A percentile compares a stretch with the other conserved stretches of the same genome.
These are phyloP conservation scores for Phaonia tiefii DNA, from an alignment of 2,888 invertebrate species.

Conservation along the genomic window DNA sequence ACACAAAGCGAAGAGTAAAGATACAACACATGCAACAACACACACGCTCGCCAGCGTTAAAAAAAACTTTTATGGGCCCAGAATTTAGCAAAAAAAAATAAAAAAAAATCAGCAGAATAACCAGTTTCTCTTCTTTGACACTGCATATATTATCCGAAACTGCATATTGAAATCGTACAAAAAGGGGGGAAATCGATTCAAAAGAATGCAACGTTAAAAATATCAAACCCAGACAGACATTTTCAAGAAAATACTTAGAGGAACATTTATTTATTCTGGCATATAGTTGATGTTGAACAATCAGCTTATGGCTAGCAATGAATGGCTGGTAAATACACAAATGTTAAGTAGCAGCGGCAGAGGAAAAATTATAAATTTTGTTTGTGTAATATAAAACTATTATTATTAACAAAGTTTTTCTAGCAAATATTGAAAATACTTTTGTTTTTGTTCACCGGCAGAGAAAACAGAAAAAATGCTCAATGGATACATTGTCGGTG, in stretches of 20 bases:
- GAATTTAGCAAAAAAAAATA: constrained; percentile 35
- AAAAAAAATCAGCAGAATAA: constrained; percentile 40
- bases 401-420: too few relatives aligned
- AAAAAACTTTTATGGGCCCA: constrained; percentile 41
- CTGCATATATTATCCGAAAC: constrained; percentile 28
- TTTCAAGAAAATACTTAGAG: neutral
- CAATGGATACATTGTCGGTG: too few relatives aligned
- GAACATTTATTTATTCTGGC: neutral
- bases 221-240: neutral
- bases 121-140: constrained; percentile 52
- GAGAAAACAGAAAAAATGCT: constrained; percentile 21
- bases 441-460: too few relatives aligned
- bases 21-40: too few relatives aligned
- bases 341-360: too few relatives aligned
- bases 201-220: constrained; percentile 39
- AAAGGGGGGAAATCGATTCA: neutral
- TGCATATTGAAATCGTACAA: constrained; percentile 48
- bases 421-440: too few relatives aligned
- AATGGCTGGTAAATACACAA: neutral
- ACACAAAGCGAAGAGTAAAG: constrained; percentile 1
- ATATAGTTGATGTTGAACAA: neutral
- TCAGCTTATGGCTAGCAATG: neutral
- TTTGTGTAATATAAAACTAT: neutral
- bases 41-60: constrained; percentile 8
- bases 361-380: too few relatives aligned